Evolutionary conservation across 2,113 vertebrate species (phyloP).

Genomic region (Leiothrix lutea): DNA sequence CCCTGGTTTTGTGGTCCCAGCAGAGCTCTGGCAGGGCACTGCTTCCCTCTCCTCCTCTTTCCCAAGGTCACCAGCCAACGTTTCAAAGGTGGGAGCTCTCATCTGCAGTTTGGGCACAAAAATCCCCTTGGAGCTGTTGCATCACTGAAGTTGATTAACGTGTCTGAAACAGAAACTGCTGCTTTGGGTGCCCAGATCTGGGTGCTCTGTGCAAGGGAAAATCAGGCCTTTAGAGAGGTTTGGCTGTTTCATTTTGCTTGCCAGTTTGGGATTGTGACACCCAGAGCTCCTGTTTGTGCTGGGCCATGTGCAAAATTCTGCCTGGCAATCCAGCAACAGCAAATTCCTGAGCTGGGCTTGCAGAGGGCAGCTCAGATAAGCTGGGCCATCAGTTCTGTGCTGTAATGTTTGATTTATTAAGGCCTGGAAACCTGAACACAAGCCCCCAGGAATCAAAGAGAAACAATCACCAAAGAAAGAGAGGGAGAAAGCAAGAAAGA

Average conservation of each 20-base stretch:
- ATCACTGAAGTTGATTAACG: not conserved
- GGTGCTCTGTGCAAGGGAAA: not conserved
- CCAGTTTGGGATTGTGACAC: not conserved
- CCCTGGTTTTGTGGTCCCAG: not conserved
- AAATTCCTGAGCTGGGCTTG: not conserved
- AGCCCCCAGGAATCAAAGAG: conserved; percentile 43
- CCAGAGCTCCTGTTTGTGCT: not conserved
- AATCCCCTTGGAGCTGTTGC: not conserved
- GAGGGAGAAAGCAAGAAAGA: conserved; percentile 22
- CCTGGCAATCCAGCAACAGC: not conserved
- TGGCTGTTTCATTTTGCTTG: not conserved
- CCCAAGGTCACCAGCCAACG: not conserved
- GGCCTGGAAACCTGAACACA: not conserved
- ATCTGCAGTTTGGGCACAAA: not conserved
- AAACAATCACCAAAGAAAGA: not conserved
- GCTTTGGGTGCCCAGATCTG: not conserved
- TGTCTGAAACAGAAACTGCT: not conserved
- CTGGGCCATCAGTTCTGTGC: not conserved
- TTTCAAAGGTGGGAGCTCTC: not conserved
- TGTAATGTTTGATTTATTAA: conserved; percentile 40
- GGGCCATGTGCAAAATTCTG: not conserved
- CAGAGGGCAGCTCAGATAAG: not conserved
- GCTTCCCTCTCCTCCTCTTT: not conserved
- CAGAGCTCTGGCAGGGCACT: not conserved
- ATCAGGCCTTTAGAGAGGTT: not conserved